Base-by-base conservation (phyloP, 1,140 invertebrate species). In the Delia radicum region DNA sequence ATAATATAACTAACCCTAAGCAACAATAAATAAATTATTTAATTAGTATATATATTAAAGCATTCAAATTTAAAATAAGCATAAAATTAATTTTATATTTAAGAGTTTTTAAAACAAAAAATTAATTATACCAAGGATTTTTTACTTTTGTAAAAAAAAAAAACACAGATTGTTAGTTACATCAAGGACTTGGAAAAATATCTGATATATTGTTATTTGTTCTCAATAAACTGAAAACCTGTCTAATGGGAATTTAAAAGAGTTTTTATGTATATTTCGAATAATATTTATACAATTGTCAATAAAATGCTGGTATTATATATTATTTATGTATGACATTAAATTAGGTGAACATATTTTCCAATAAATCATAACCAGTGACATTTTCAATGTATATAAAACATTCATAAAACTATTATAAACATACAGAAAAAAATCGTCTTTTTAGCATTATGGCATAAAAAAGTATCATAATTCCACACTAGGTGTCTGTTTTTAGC, bases 321-420 rank as follows among this genome's bases (percentile, higher is more conserved):
- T 42, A 42, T 42, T 42, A 69, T 69, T 33, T 69, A 69, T 69
- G 29, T 31, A 69, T 69, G 65, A 29, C 65, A 69, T 69, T 33
- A 69, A 69, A 33, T 69, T 69, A 69, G 65, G 65, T 69, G 65
- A 69, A 69, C 31, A 69, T 33, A 67, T 67, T 18, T 21, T 69
- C 65, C 29, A 12, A 37, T 69, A 69, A 69, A 33, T 69, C 65
- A 24, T 6, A 69, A 28, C 65, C 29, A 69, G 18, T 69, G 29
- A 65, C 62, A 65, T 69, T 69, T 69, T 33, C 65, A 69, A 21
- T 55, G 21, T n/a, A 55, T 21, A 21, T 13, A 63, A 63, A 65
- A 65, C 62, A 29, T 29, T 65, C 26, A 29, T 29, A 15, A 65
- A 65, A 65, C 62, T 27, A 63, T 28, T n/a, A 65, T n/a, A 65